Percentiles rank a stretch among this genome's conserved stretches.
These are phyloP conservation scores for Colletes collaris DNA, from an alignment of 2,888 invertebrate genomes.

Conservation along the genomic window DNA sequence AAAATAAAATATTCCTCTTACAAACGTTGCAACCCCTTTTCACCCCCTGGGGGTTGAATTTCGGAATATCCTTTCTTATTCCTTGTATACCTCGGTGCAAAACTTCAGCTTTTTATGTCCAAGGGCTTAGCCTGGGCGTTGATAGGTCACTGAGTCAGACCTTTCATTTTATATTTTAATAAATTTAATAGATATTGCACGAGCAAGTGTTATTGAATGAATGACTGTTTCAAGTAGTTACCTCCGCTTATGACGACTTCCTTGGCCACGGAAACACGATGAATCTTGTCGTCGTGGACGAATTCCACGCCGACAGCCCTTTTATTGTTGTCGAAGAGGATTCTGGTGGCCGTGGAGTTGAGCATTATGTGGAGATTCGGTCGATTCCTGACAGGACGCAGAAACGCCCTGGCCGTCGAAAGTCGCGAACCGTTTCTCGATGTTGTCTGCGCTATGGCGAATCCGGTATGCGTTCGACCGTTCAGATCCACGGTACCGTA, in stretches of 20 bases:
- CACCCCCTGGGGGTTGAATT: too few relatives aligned
- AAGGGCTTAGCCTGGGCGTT: too few relatives aligned
- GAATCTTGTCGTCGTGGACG: slow-evolving; percentile 84
- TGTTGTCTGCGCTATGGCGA: slow-evolving; percentile 94
- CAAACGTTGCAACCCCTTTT: too few relatives aligned
- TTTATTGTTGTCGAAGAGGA: slow-evolving; percentile 89
- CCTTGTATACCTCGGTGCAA: too few relatives aligned
- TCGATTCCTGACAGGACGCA: slow-evolving; percentile 90
- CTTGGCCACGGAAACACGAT: slow-evolving; percentile 87
- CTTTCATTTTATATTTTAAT: too few relatives aligned
- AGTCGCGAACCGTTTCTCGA: slow-evolving; percentile 93
- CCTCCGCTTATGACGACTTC: slow-evolving; percentile 87
- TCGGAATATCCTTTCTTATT: too few relatives aligned
- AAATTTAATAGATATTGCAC: too few relatives aligned
- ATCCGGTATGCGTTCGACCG: slow-evolving; percentile 91
- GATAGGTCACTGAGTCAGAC: too few relatives aligned
- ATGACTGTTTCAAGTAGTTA: slow-evolving; percentile 42
- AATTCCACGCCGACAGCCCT: slow-evolving; percentile 92
- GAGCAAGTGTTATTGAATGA: too few relatives aligned
- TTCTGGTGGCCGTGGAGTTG: slow-evolving; percentile 91
- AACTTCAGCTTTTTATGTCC: too few relatives aligned
- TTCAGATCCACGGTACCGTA: slow-evolving; percentile 92
- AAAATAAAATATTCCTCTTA: too few relatives aligned
- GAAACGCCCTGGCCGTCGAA: slow-evolving; percentile 91
- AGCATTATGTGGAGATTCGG: slow-evolving; percentile 92